These are phyloP conservation scores for Rosalia funebris DNA, from an alignment of 2,888 invertebrate genomes.

Conservation along the genomic window DNA sequence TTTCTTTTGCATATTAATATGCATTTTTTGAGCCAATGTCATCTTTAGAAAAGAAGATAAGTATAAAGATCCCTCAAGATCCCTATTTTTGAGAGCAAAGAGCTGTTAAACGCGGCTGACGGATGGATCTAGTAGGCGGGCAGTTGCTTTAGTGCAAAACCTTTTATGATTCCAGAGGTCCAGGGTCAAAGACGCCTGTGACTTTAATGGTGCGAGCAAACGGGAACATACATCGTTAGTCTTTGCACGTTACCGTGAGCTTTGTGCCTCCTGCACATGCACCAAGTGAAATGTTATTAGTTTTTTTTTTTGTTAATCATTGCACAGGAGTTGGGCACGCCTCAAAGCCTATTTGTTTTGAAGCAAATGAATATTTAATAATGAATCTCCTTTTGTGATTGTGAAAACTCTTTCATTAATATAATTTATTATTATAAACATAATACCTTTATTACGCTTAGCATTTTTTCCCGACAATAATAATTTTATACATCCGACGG, in stretches of 20 bases:
- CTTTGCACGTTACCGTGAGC: conserved; percentile 17
- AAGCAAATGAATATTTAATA: conserved; percentile 2
- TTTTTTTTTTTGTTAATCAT: conserved; percentile 11
- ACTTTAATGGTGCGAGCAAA: conserved; percentile 24
- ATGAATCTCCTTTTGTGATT: too few species aligned
- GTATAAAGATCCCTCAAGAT: too few species aligned
- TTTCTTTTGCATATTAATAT: too few species aligned
- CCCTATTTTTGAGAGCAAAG: conserved; percentile 10
- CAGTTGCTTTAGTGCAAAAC: conserved; percentile 9
- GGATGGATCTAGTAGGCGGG: conserved; percentile 10
- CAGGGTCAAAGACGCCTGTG: conserved; percentile 26
- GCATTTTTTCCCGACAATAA: too few species aligned
- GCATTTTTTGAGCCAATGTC: too few species aligned
- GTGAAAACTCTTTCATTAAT: too few species aligned
- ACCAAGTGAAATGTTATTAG: conserved; percentile 23
- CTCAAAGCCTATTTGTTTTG: conserved; percentile 5
- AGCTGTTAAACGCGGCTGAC: conserved; percentile 1
- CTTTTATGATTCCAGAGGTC: conserved; percentile 23
- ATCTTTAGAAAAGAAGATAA: too few species aligned
- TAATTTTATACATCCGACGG: too few species aligned
- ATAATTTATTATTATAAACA: too few species aligned
- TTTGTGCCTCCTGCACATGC: conserved; percentile 16
- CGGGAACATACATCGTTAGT: conserved; percentile 26
- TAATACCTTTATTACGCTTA: too few species aligned
- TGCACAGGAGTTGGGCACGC: conserved; percentile 1